Evolutionary conservation across 2,797 vertebrate species (phyloP), one percentile per base, ranked within the genome.

Genomic region (Telmatherina bonti): DNA sequence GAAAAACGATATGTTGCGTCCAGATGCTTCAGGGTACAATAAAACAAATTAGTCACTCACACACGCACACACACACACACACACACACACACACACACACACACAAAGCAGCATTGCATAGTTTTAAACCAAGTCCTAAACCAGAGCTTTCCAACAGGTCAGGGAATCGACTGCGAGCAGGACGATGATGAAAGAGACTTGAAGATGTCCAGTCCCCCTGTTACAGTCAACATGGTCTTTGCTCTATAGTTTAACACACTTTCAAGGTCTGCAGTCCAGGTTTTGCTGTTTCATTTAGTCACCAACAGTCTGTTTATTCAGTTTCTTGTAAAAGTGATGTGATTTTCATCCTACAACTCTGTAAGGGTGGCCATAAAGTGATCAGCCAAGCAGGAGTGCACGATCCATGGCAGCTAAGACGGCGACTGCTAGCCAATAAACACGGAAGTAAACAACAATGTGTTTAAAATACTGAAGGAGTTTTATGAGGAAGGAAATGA

Each of bases 41-140:
- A 35, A 18, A 66, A 2, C 3, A 6, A 27, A 67, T 18, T 12
- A 27, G n/a, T n/a, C n/a, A n/a, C n/a, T n/a, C n/a, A n/a, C n/a
- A n/a, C n/a, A n/a, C n/a, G n/a, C 20, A 2, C 51, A 9, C 22
- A 36, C 27, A 58, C 13, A 53, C 61, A 63, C 7, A 57, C 20
- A 2, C 51, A 9, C 22, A 36, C 27, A 58, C 13, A 53, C 61
- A 27, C 20, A 2, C 51, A 9, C 22, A 36, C 27, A 58, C 13
- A 53, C 61, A 63, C 7, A 57, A 84, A 65, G 73, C 80, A 76
- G 83, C 70, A 2, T 87, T 90, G 89, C 89, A 90, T 89, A 90
- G 89, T 65, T 86, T 67, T 12, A 79, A 72, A 59, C 35, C 43
- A 20, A 58, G 11, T 78, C 16, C 53, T 33, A 4, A 65, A 70